Evolutionary conservation across 92 coral and sea anemone species (phyloP).

Genomic region (Phenganax stokvisi): DNA sequence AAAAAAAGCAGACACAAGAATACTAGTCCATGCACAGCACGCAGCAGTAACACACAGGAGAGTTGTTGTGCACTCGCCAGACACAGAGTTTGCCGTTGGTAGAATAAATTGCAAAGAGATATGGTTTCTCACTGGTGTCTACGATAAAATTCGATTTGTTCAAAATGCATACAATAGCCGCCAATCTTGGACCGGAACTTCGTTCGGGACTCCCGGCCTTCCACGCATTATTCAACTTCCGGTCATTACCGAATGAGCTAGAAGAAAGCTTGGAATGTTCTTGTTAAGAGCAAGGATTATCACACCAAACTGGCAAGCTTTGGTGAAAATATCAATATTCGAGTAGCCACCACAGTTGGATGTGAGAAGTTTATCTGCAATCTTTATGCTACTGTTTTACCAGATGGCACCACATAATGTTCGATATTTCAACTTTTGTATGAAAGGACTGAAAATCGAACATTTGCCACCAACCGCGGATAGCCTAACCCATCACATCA

Average conservation of each 20-base stretch:
- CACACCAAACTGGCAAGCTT: constrained; percentile 43
- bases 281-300: constrained; percentile 8
- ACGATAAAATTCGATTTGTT: too few relatives aligned
- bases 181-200: too few relatives aligned
- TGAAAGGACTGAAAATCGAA: constrained; percentile 34
- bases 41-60: constrained; percentile 15
- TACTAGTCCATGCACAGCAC: constrained; percentile 44
- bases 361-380: constrained; percentile 50
- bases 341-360: constrained; percentile 18
- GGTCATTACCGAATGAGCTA: constrained; percentile 41
- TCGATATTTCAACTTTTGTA: constrained; percentile 52
- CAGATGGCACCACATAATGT: constrained; percentile 38
- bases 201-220: constrained; percentile 43
- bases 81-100: constrained; percentile 23
- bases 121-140: constrained; percentile 40
- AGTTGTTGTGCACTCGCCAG: constrained; percentile 36
- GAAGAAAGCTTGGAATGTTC: constrained; percentile 48
- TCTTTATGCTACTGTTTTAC: constrained; percentile 40
- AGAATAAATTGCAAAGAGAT: too few relatives aligned
- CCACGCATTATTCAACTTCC: too few relatives aligned
- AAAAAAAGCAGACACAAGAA: too few relatives aligned
- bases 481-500: constrained; percentile 49
- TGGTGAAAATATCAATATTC: constrained; percentile 28
- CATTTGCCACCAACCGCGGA: constrained; percentile 55
- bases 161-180: too few relatives aligned